Percentiles rank a stretch among this genome's conserved stretches.
phyloP scores from a whole-genome alignment of 2,888 invertebrate genomes.

The Dryobotodes eremita region DNA sequence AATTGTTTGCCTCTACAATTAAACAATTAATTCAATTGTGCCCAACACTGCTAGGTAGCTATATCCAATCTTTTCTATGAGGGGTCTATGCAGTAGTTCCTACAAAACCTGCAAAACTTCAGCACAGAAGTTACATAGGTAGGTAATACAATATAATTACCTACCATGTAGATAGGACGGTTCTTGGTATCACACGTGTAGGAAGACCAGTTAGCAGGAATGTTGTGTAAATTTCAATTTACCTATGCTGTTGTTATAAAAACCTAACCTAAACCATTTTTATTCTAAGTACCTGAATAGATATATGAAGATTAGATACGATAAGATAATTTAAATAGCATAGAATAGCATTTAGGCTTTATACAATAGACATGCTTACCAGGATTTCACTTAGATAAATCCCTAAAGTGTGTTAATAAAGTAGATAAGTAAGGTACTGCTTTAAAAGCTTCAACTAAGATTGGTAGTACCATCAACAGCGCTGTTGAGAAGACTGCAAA shows the following conservation, averaged over 20 bases:
- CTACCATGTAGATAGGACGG: background rate
- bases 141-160: background rate
- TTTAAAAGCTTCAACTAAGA: background rate
- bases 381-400: background rate
- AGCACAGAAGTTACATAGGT: background rate
- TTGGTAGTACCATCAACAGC: slow-evolving; percentile 2
- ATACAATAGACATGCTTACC: background rate
- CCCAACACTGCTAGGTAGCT: no score
- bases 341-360: background rate
- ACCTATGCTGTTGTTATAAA: background rate
- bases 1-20: no score
- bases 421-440: background rate
- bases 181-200: background rate
- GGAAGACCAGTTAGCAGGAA: background rate
- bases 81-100: background rate
- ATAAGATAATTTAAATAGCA: no score
- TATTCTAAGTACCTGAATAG: background rate
- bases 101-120: background rate
- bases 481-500: slow-evolving; percentile 42
- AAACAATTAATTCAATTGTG: no score
- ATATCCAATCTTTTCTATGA: background rate
- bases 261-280: background rate
- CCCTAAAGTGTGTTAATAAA: background rate
- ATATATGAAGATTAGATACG: no score
- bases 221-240: background rate